phyloP scores from a whole-genome alignment of 1,140 invertebrate species.

The Melipona quadrifasciata region DNA sequence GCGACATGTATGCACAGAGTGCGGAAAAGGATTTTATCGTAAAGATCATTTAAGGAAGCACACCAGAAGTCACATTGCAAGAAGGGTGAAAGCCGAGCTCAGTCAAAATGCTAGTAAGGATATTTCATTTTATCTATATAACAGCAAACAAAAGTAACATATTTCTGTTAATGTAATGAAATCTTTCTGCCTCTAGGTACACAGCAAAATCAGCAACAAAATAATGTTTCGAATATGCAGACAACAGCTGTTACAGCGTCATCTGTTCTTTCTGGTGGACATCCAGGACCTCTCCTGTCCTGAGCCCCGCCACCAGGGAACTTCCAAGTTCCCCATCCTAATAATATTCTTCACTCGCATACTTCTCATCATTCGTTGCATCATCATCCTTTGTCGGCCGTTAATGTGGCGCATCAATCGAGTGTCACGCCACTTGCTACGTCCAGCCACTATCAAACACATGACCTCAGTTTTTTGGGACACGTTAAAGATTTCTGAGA shows the following conservation, averaged over 20 bases:
- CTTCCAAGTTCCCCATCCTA: slow-evolving; percentile 81
- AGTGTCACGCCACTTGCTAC: slow-evolving; percentile 71
- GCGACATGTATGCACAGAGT: slow-evolving; percentile 91
- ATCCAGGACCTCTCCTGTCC: slow-evolving; percentile 80
- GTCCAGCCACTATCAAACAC: slow-evolving; percentile 76
- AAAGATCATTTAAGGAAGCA: slow-evolving; percentile 86
- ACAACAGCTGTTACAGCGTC: slow-evolving; percentile 76
- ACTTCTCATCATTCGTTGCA: slow-evolving; percentile 73
- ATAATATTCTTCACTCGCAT: slow-evolving; percentile 79
- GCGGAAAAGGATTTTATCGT: slow-evolving; percentile 88
- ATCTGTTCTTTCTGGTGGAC: slow-evolving; percentile 78
- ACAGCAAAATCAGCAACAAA: slow-evolving; percentile 79
- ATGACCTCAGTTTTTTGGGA: slow-evolving; percentile 78
- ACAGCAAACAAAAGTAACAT: neutral
- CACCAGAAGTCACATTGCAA: slow-evolving; percentile 90
- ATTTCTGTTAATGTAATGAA: neutral
- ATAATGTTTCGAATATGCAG: slow-evolving; percentile 78
- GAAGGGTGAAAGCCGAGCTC: slow-evolving; percentile 91
- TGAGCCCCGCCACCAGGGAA: slow-evolving; percentile 82
- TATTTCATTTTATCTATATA: neutral
- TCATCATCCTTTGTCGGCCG: slow-evolving; percentile 74
- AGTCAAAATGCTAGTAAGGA: slow-evolving; percentile 83
- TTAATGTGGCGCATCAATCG: slow-evolving; percentile 78
- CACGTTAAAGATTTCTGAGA: slow-evolving; percentile 81
- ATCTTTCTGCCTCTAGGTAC: slow-evolving; percentile 60